Percentiles rank a stretch among this genome's conserved stretches.
These are phyloP conservation scores for Peromyscus melanophrys DNA, from an alignment of 2,797 vertebrate genomes.

Conservation along the genomic window DNA sequence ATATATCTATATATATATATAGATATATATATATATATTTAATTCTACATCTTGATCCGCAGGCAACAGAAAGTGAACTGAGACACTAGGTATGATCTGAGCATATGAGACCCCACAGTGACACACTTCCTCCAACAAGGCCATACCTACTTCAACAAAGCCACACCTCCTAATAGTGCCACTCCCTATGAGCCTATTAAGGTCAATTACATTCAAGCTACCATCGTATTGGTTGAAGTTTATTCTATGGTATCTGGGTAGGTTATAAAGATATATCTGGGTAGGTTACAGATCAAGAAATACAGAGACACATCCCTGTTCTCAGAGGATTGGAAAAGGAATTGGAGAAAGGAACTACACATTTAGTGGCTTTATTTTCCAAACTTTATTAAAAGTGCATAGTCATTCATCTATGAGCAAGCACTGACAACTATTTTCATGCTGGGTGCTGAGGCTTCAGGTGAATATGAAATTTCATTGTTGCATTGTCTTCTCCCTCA, in stretches of 20 bases:
- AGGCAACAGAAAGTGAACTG: not conserved
- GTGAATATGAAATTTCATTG: constrained; percentile 15
- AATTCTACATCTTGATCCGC: not conserved
- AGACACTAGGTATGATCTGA: not conserved
- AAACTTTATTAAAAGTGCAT: not conserved
- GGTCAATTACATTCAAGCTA: not conserved
- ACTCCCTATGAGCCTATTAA: not conserved
- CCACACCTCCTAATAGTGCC: not conserved
- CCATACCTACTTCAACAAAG: not conserved
- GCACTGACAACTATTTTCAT: not conserved
- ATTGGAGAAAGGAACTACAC: not conserved
- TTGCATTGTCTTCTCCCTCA: constrained; percentile 13
- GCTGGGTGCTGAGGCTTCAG: not conserved
- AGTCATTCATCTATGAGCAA: not conserved
- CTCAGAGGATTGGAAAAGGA: not conserved
- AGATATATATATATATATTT: no score
- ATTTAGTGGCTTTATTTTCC: constrained; percentile 41
- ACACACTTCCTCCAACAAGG: not conserved
- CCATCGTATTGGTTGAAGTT: not conserved
- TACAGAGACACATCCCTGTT: not conserved
- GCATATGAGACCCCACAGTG: not conserved
- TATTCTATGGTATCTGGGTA: not conserved
- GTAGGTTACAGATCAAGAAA: constrained; percentile 6
- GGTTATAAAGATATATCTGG: not conserved
- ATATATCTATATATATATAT: no score